Percentiles rank a stretch among this genome's conserved stretches.
These are phyloP conservation scores for Notodonta dromedarius DNA, from an alignment of 2,888 invertebrate genomes.

Conservation along the genomic window DNA sequence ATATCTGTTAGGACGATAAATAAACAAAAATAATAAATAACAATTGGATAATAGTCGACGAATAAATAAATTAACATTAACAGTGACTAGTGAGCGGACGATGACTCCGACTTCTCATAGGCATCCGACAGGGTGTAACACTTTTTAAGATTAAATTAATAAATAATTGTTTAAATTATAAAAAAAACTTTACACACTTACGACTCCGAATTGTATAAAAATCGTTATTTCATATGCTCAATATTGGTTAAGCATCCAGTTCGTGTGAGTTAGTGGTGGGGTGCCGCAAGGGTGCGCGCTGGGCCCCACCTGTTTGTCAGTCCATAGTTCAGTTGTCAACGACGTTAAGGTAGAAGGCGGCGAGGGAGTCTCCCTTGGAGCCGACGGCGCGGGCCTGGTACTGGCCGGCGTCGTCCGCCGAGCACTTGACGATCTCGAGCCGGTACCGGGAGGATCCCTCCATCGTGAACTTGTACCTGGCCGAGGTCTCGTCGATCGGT, in stretches of 20 bases:
- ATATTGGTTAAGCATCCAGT: conserved; percentile 56
- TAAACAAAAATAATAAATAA: conserved; percentile 46
- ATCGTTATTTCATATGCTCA: conserved; percentile 62
- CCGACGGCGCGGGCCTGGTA: conserved; percentile 94
- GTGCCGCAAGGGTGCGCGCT: conserved; percentile 56
- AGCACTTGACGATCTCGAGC: conserved; percentile 90
- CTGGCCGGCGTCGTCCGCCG: conserved; percentile 92
- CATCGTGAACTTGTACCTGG: conserved; percentile 92
- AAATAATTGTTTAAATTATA: conserved; percentile 68
- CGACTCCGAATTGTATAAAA: conserved; percentile 79
- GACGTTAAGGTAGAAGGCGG: conserved; percentile 95
- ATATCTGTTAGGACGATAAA: conserved; percentile 69
- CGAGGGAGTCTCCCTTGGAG: conserved; percentile 92
- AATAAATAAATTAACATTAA: conserved; percentile 70
- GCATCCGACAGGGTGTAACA: conserved; percentile 81
- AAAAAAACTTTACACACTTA: conserved; percentile 74
- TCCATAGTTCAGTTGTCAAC: conserved; percentile 65
- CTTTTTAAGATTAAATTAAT: conserved; percentile 71
- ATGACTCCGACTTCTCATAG: conserved; percentile 64
- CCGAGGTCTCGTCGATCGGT: conserved; percentile 90
- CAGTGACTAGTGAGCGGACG: conserved; percentile 77
- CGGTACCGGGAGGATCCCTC: conserved; percentile 92
- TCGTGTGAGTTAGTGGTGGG: conserved; percentile 41
- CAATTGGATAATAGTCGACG: conserved; percentile 49
- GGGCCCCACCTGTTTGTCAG: conserved; percentile 61